Evolutionary conservation across 2,797 vertebrate genomes (phyloP), one percentile per base, ranked within the genome.

Genomic region (Thunnus albacares): DNA sequence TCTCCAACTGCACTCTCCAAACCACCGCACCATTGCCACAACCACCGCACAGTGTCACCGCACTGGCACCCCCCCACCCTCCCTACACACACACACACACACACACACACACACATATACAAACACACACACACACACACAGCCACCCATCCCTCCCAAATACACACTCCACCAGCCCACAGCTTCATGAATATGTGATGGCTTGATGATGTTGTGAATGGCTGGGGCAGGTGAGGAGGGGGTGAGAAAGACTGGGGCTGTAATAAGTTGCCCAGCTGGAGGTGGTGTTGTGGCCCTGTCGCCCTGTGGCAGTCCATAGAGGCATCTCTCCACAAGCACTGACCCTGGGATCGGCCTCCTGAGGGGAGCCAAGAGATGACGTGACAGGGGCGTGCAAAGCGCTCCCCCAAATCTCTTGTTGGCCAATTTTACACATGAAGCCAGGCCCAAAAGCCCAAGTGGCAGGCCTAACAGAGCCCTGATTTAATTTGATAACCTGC

Each of bases 401-500:
- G 93, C 95, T 92, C 95, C 96, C 97, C 96, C 93, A 97, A 98
- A 97, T 95, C 97, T 95, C 95, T 98, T 99, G 98, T 99, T 97
- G 97, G 95, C 96, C 96, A 96, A 99, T 99, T 99, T 99, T 98
- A 99, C 98, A 99, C 98, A 97, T 96, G 95, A 97, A 96, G 96
- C 96, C 94, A 67, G 38, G 90, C 92, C 95, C 96, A 98, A 99
- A 98, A 96, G 96, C 95, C 94, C 85, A 92, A 82, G 94, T 96
- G 96, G 97, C 97, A 96, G 96, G 96, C 96, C 96, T 97, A 97
- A 98, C 94, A 95, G 93, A 94, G 89, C 80, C 87, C 96, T 95
- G 95, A 96, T 97, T 98, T 98, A 96, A 99, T 98, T 98, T 97
- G 97, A 98, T 98, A 98, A 98, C 97, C 97, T 96, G 96, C 97